phyloP scores from a whole-genome alignment of 1,140 invertebrate species.

The Drosophila auraria region DNA sequence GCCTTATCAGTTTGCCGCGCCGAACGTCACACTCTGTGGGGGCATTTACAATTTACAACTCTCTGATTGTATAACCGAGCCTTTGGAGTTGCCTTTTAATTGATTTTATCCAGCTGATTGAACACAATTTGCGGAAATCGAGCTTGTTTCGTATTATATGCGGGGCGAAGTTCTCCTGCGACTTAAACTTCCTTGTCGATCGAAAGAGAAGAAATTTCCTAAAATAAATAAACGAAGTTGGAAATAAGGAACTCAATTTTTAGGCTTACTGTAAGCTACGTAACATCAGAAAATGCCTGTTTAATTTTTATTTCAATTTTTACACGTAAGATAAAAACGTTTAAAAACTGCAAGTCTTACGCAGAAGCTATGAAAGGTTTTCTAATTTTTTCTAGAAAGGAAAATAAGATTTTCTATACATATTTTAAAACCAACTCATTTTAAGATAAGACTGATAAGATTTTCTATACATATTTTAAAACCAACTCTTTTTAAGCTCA shows the following conservation, averaged over 20 bases:
- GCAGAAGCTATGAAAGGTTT: background rate
- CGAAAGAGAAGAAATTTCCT: background rate
- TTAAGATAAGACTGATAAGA: no score
- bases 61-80: constrained; percentile 49
- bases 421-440: no score
- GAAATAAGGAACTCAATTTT: no score
- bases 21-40: constrained; percentile 24
- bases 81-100: constrained; percentile 41
- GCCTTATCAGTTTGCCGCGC: constrained; percentile 62
- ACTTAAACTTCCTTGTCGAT: background rate
- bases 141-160: background rate
- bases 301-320: background rate
- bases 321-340: no score
- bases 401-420: no score
- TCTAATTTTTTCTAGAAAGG: background rate
- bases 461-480: no score
- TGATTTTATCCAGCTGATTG: constrained; percentile 44
- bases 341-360: background rate
- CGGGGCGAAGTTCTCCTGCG: background rate
- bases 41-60: constrained; percentile 49
- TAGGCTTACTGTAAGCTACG: no score
- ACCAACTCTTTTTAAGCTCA: background rate
- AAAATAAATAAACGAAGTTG: background rate
- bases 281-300: background rate
- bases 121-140: constrained; percentile 28